Conservation (phyloP, 53 echinoderm and acorn worm species). For the Antedon mediterranea region DNA sequence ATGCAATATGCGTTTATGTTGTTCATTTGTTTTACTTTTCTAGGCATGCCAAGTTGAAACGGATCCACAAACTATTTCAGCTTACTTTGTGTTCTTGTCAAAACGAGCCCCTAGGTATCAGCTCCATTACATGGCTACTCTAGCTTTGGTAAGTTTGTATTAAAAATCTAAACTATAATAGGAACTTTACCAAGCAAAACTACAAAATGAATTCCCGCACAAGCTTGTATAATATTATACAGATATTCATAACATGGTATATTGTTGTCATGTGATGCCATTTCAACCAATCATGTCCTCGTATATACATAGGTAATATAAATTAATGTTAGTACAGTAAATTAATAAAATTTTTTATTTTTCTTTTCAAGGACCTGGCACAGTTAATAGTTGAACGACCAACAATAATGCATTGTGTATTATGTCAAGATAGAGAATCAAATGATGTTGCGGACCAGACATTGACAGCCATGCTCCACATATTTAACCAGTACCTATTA, state of each 20-base stretch:
- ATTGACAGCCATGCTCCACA: conserved; percentile 65
- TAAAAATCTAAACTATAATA: neutral
- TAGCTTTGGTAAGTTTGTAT: conserved; percentile 46
- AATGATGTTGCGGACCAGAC: conserved; percentile 50
- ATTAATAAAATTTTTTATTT: neutral
- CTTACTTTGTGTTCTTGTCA: conserved; percentile 78
- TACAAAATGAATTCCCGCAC: too few relatives aligned
- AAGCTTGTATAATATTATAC: too few relatives aligned
- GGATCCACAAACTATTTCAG: conserved; percentile 54
- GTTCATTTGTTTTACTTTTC: neutral
- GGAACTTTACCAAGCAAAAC: neutral
- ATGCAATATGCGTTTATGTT: neutral
- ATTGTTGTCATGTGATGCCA: too few relatives aligned
- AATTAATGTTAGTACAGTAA: too few relatives aligned
- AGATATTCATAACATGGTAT: too few relatives aligned
- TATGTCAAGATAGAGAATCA: conserved; percentile 27
- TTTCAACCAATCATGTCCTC: too few relatives aligned
- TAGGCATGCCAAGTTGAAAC: conserved; percentile 85
- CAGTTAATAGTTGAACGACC: conserved; percentile 88
- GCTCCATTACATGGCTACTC: conserved; percentile 39
- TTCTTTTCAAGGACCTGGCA: conserved; percentile 50
- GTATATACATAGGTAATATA: too few relatives aligned
- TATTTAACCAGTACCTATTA: conserved; percentile 54
- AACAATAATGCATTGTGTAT: conserved; percentile 56
- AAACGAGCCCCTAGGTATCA: conserved; percentile 43